Conservation (phyloP, 2,888 invertebrate genomes). For the Drosophila histrio region DNA sequence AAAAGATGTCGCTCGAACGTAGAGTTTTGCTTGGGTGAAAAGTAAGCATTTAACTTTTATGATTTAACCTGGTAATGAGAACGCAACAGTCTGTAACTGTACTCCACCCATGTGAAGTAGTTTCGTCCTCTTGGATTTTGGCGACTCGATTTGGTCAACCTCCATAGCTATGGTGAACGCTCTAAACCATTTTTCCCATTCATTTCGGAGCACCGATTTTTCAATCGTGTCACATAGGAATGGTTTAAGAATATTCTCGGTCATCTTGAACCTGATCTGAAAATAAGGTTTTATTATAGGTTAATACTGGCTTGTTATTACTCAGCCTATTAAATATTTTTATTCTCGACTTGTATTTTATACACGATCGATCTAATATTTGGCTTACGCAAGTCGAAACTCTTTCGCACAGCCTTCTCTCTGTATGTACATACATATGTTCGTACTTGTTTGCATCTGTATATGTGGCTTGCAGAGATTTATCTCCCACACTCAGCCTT, state of each 20-base stretch:
- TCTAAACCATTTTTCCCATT: slow-evolving; percentile 7
- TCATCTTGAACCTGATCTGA: too few relatives aligned
- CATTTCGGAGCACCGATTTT: not conserved
- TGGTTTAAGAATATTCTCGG: not conserved
- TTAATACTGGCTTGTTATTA: too few relatives aligned
- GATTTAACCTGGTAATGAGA: slow-evolving; percentile 7
- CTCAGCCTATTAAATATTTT: too few relatives aligned
- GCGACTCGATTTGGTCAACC: not conserved
- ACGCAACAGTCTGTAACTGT: slow-evolving; percentile 8
- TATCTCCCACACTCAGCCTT: too few relatives aligned
- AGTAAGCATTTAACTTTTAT: slow-evolving; percentile 16
- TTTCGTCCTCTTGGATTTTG: slow-evolving; percentile 6
- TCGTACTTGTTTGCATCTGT: too few relatives aligned
- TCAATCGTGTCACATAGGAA: not conserved
- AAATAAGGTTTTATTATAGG: too few relatives aligned
- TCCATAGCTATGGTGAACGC: slow-evolving; percentile 1
- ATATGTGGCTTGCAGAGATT: too few relatives aligned
- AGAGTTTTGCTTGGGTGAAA: slow-evolving; percentile 33
- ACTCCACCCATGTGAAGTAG: slow-evolving; percentile 12
- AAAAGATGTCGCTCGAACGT: slow-evolving; percentile 29
- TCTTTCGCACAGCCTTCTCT: too few relatives aligned
- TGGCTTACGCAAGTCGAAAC: too few relatives aligned
- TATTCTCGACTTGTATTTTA: too few relatives aligned
- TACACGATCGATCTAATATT: too few relatives aligned
- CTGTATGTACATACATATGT: too few relatives aligned